These are phyloP conservation scores for Cyanistes caeruleus DNA, from an alignment of 2,113 vertebrate species.

Conservation along the genomic window DNA sequence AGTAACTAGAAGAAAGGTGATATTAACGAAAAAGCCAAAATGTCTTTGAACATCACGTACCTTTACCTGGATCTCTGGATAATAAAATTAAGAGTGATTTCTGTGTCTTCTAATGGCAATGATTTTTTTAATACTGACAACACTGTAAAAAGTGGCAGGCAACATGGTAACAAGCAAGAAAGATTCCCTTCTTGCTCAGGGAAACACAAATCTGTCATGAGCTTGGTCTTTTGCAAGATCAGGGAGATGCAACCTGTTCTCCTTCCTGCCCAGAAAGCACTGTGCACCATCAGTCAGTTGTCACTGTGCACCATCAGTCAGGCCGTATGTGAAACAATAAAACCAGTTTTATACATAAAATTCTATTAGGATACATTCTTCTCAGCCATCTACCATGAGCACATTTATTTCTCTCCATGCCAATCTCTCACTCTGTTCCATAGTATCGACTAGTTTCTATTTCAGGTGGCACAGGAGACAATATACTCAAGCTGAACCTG, in stretches of 20 bases:
- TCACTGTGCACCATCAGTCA: neutral
- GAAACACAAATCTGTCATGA: neutral
- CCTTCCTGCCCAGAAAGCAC: neutral
- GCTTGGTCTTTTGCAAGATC: neutral
- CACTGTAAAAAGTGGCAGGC: neutral
- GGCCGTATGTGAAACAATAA: neutral
- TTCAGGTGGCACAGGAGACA: neutral
- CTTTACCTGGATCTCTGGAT: neutral
- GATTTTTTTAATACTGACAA: neutral
- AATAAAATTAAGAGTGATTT: slow-evolving; percentile 11
- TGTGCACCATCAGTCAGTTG: neutral
- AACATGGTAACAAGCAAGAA: neutral
- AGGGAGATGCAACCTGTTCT: neutral
- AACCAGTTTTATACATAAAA: neutral
- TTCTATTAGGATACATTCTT: neutral
- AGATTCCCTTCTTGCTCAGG: neutral
- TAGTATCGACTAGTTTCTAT: neutral
- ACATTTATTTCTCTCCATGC: neutral
- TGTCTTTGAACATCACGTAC: neutral
- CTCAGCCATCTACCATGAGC: neutral
- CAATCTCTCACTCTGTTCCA: neutral
- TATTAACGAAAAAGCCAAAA: neutral
- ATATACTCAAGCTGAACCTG: neutral
- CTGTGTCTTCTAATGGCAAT: neutral
- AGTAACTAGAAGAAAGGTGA: neutral